phyloP scores from a whole-genome alignment of 2,113 vertebrate genomes.

The Gulo gulo region DNA sequence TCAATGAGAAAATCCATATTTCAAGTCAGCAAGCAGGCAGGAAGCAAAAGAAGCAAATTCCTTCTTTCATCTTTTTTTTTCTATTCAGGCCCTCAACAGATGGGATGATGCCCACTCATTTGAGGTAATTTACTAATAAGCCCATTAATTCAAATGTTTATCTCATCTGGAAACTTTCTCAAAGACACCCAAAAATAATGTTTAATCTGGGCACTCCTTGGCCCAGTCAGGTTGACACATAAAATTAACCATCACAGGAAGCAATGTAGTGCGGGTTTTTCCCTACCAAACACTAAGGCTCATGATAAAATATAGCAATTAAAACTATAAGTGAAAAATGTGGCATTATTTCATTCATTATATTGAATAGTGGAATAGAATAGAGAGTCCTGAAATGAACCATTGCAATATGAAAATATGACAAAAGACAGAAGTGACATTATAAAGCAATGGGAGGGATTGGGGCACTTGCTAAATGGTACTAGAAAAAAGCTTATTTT shows the following conservation, averaged over 20 bases:
- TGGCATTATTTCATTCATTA: background rate
- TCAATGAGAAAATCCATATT: background rate
- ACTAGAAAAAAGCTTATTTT: background rate
- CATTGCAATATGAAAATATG: background rate
- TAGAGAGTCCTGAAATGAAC: background rate
- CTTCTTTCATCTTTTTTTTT: background rate
- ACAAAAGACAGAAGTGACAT: background rate
- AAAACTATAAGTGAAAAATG: background rate
- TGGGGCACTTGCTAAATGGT: background rate
- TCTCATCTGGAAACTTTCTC: background rate
- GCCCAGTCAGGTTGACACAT: background rate
- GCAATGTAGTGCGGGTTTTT: background rate
- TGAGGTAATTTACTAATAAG: background rate
- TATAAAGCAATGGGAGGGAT: background rate
- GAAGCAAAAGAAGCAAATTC: background rate
- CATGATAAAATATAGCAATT: conserved; percentile 15
- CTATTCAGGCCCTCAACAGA: background rate
- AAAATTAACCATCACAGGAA: background rate
- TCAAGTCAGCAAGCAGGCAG: background rate
- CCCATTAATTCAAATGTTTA: background rate
- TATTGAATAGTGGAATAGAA: background rate
- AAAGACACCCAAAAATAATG: background rate
- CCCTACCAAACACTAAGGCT: background rate
- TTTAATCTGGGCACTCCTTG: background rate
- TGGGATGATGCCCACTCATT: background rate